Evolutionary conservation across 2,797 vertebrate species (phyloP).

Genomic region (Chelmon rostratus): DNA sequence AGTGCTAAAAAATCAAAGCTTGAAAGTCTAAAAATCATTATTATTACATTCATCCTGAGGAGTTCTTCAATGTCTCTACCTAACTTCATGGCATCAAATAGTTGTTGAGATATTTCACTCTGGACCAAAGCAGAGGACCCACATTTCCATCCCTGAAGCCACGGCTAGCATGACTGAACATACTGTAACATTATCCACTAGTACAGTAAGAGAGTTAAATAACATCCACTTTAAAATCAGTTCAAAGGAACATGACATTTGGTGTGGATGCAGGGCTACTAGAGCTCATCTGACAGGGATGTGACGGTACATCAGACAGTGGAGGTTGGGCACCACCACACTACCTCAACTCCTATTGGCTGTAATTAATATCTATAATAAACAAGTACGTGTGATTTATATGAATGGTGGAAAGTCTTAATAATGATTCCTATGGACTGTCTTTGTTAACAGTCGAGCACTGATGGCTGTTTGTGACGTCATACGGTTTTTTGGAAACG

Average conservation of each 20-base stretch:
- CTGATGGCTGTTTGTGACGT: neutral
- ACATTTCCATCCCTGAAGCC: neutral
- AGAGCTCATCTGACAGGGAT: no score
- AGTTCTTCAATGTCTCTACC: neutral
- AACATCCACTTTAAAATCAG: neutral
- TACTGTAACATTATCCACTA: neutral
- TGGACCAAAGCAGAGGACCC: neutral
- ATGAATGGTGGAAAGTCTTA: neutral
- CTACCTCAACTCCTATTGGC: neutral
- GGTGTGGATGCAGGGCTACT: neutral
- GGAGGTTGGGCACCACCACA: neutral
- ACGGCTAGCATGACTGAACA: neutral
- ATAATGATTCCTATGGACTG: neutral
- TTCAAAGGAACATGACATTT: neutral
- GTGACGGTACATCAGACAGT: neutral
- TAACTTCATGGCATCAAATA: neutral
- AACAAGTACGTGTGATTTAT: conserved; percentile 12
- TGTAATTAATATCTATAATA: neutral
- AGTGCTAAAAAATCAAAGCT: neutral
- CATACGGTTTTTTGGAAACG: conserved; percentile 17
- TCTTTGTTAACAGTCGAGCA: neutral
- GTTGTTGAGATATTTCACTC: conserved; percentile 2
- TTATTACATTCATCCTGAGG: neutral
- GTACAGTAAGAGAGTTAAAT: neutral
- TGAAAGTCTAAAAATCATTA: no score